Base-by-base conservation (phyloP, 1,140 invertebrate genomes). In the Lineus longissimus region DNA sequence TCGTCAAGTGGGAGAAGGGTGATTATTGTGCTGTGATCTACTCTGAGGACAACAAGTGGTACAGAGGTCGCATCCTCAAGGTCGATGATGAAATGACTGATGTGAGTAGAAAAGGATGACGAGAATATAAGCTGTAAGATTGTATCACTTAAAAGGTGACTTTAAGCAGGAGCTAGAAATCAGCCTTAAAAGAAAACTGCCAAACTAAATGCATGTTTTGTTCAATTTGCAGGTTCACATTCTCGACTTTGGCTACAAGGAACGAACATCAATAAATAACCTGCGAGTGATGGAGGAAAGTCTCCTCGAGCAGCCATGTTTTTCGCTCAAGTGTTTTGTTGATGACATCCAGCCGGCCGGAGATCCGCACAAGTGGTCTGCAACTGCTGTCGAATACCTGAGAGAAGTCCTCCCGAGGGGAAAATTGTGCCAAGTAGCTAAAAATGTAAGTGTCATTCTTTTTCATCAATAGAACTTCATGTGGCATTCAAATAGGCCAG, bases 141-240 rank as follows among this genome's bases (percentile, higher is more conserved):
- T 13, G 31, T 58, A 17, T 23, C 13, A 19, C 23, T 11, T 13
- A 13, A 30, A 13, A 17, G 23, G 7, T 19, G 15, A 22, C 27
- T 30, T 58, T 27, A 22, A 17, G 13, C 27, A 13, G 11, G 11
- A 11, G 23, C 15, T 11, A 43, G 40, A 43, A 23, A n/a, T n/a
- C n/a, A n/a, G n/a, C n/a, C n/a, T n/a, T n/a, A n/a, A n/a, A n/a
- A n/a, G n/a, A n/a, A n/a, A n/a, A n/a, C n/a, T n/a, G n/a, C n/a
- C n/a, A n/a, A n/a, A n/a, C n/a, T n/a, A n/a, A n/a, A n/a, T n/a
- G n/a, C n/a, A n/a, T n/a, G n/a, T n/a, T n/a, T 33, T 17, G 25
- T 13, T 41, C 11, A 13, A 47, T 59, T 59, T 40, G 19, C n/a
- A 59, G 58, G 58, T 59, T 27, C 36, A 40, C 15, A 7, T 59